Conservation (phyloP, 2,797 vertebrate species). For the Siniperca scherzeri region DNA sequence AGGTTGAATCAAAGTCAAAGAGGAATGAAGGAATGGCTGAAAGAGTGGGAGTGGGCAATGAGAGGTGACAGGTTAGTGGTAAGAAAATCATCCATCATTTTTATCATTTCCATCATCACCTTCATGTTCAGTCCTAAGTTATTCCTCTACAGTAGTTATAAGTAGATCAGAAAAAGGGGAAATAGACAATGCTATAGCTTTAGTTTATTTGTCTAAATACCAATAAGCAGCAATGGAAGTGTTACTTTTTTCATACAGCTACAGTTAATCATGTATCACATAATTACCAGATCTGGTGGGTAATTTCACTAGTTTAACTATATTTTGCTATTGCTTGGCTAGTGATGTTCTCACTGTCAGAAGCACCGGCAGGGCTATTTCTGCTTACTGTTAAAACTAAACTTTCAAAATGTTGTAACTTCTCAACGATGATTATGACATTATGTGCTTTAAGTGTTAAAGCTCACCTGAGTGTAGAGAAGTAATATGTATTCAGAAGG, state of each 20-base stretch:
- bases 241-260: not conserved
- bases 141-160: not conserved
- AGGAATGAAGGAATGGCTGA: slow-evolving; percentile 14
- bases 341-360: not conserved
- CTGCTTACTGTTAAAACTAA: slow-evolving; percentile 3
- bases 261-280: not conserved
- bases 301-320: not conserved
- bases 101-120: slow-evolving; percentile 30
- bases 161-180: not conserved
- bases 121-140: slow-evolving; percentile 26
- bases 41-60: slow-evolving; percentile 15
- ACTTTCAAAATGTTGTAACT: not conserved
- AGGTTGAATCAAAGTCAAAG: slow-evolving; percentile 25
- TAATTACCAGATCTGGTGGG: not conserved
- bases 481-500: slow-evolving; percentile 89
- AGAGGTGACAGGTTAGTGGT: slow-evolving; percentile 27
- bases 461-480: slow-evolving; percentile 90
- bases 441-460: slow-evolving; percentile 10
- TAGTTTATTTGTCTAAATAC: slow-evolving; percentile 9
- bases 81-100: slow-evolving; percentile 42
- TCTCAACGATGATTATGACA: not conserved
- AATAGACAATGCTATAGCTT: not conserved
- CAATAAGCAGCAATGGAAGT: not conserved
- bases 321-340: not conserved
- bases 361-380: not conserved